Conservation (phyloP, 2,888 invertebrate genomes). For the Periphyllus acericola region DNA sequence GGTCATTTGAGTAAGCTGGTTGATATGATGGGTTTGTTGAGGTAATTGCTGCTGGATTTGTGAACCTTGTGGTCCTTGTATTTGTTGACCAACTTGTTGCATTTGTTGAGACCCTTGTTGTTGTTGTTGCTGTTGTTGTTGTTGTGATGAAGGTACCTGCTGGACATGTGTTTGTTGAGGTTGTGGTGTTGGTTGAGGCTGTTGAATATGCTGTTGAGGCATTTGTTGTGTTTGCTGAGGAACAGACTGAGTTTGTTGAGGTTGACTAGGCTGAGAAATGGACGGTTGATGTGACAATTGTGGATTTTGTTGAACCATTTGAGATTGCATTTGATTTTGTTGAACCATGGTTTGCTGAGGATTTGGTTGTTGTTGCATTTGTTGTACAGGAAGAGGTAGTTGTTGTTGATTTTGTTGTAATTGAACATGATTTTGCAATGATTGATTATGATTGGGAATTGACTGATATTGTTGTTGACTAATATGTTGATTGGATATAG, state of each 20-base stretch:
- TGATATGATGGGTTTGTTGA: slow-evolving; percentile 67
- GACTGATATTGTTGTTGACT: slow-evolving; percentile 57
- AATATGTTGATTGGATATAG: slow-evolving; percentile 52
- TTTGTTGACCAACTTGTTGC: slow-evolving; percentile 68
- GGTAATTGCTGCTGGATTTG: slow-evolving; percentile 66
- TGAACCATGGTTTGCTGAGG: slow-evolving; percentile 69
- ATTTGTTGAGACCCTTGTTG: slow-evolving; percentile 59
- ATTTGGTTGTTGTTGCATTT: slow-evolving; percentile 60
- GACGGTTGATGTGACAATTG: slow-evolving; percentile 44
- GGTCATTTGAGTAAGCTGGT: slow-evolving; percentile 67
- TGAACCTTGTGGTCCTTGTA: slow-evolving; percentile 68
- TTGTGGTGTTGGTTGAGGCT: slow-evolving; percentile 71
- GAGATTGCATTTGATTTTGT: slow-evolving; percentile 68
- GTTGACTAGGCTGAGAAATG: slow-evolving; percentile 54
- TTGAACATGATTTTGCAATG: slow-evolving; percentile 63
- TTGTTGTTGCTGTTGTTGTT: slow-evolving; percentile 63
- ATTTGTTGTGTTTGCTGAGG: slow-evolving; percentile 67
- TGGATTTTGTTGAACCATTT: slow-evolving; percentile 69
- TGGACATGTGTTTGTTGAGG: slow-evolving; percentile 68
- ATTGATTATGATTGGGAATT: slow-evolving; percentile 52
- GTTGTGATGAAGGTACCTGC: slow-evolving; percentile 66
- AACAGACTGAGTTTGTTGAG: slow-evolving; percentile 53
- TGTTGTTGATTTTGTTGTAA: slow-evolving; percentile 69
- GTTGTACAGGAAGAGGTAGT: slow-evolving; percentile 68
- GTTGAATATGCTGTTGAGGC: slow-evolving; percentile 71